Evolutionary conservation across 2,797 vertebrate species (phyloP).

Genomic region (Bothrops alternatus): DNA sequence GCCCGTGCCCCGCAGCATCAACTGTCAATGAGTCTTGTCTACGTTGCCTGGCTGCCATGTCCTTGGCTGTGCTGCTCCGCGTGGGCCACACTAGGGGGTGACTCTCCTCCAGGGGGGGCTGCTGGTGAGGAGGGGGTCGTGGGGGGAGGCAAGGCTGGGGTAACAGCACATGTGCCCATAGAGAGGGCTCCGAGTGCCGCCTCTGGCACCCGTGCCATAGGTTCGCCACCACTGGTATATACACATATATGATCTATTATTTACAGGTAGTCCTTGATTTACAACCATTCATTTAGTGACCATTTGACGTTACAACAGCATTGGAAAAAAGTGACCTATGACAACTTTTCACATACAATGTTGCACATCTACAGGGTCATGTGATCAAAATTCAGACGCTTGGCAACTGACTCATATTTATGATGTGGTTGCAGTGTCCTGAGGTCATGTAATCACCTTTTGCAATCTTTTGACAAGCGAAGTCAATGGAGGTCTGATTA

Average conservation of each 20-base stretch:
- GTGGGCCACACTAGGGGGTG: too few relatives aligned
- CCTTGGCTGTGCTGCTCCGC: too few relatives aligned
- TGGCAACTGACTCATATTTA: background rate
- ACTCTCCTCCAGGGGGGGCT: too few relatives aligned
- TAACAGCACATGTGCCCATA: too few relatives aligned
- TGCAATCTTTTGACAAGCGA: background rate
- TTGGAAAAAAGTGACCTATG: background rate
- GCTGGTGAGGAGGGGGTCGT: too few relatives aligned
- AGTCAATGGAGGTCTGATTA: background rate
- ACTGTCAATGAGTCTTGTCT: too few relatives aligned
- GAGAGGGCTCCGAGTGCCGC: too few relatives aligned
- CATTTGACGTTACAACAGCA: background rate
- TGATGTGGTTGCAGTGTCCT: background rate
- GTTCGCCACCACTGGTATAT: background rate
- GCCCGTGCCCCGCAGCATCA: too few relatives aligned
- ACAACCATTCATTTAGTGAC: background rate
- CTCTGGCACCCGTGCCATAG: too few relatives aligned
- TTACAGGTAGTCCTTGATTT: background rate
- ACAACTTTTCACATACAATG: background rate
- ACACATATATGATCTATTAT: background rate
- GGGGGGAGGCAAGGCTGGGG: too few relatives aligned
- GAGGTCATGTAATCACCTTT: background rate
- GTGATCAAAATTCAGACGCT: background rate
- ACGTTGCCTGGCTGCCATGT: too few relatives aligned
- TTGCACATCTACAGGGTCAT: background rate